A percentile compares a stretch with the other conserved stretches of the same genome.
Evolutionary conservation across 2,888 invertebrate genomes (phyloP).

Genomic region (Lithophane semibrunnea): DNA sequence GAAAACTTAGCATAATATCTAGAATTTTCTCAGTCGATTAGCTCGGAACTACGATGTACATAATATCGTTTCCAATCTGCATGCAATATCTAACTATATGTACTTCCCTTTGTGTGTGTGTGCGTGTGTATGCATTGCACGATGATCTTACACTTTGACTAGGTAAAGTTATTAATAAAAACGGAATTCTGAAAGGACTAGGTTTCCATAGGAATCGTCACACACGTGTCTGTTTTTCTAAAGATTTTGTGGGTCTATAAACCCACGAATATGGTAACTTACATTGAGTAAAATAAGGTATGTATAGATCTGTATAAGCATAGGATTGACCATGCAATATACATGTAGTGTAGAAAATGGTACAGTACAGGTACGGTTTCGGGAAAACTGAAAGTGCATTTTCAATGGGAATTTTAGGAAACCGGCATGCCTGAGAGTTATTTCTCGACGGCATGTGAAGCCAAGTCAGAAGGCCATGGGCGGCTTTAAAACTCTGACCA

Average conservation of each 20-base stretch:
- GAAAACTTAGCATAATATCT: not conserved
- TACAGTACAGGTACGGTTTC: too few relatives aligned
- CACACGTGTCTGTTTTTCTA: slow-evolving; percentile 11
- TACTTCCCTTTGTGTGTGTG: too few relatives aligned
- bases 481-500: too few relatives aligned
- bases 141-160: slow-evolving; percentile 29
- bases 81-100: slow-evolving; percentile 4
- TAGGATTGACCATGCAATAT: too few relatives aligned
- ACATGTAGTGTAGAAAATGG: too few relatives aligned
- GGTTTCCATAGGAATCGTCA: not conserved
- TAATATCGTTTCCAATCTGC: slow-evolving; percentile 27
- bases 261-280: too few relatives aligned
- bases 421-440: too few relatives aligned
- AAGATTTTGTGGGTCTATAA: not conserved
- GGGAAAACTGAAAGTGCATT: too few relatives aligned
- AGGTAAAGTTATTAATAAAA: slow-evolving; percentile 13
- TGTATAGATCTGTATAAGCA: too few relatives aligned
- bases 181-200: not conserved
- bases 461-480: too few relatives aligned
- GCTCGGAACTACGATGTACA: slow-evolving; percentile 7
- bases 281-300: not conserved
- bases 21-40: slow-evolving; percentile 43
- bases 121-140: slow-evolving; percentile 3
- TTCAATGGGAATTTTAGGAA: too few relatives aligned
- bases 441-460: too few relatives aligned